Evolutionary conservation across 2,797 vertebrate species (phyloP), one percentile per base, ranked within the genome.

Genomic region (Salarias fasciatus): DNA sequence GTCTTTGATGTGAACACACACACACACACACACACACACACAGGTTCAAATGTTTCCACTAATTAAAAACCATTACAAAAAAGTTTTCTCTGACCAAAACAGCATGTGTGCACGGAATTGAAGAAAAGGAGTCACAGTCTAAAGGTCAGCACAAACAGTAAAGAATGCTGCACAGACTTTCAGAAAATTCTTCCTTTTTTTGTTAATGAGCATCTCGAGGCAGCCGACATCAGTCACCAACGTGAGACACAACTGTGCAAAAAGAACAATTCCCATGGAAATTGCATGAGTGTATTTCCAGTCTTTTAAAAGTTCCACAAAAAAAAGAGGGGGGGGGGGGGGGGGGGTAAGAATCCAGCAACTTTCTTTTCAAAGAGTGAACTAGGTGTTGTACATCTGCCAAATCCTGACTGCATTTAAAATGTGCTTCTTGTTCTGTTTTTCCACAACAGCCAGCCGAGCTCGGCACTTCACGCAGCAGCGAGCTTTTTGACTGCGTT

Each of bases 401-500:
- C 74, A 89, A 69, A 44, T 73, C 65, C 62, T 66, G 70, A 77
- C 71, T 75, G 44, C 55, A 73, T 85, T 78, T 67, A 67, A 85
- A 85, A 82, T 77, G 52, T 79, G 61, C 65, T 57, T 61, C 72
- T 82, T 75, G 60, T 82, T 84, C 79, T 65, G 73, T 79, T 78
- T 83, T 79, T 66, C 77, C 77, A 82, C 77, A 85, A 63, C 77
- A 84, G 64, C 72, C 72, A 79, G 69, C 60, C 69, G 38, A 77
- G 75, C 73, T 49, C 49, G 10, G 50, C 53, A 53, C 72, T 82
- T 82, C 77, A 68, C 73, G 69, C 75, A 68, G 69, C 68, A 69
- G 53, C 56, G 64, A 61, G 79, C 69, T 72, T 81, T 85, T 73
- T 76, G 64, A 87, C 73, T 60, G 72, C 57, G 45, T 54, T 85